These are phyloP conservation scores for Laodelphax striatellus DNA, from an alignment of 1,140 invertebrate genomes.

Conservation along the genomic window DNA sequence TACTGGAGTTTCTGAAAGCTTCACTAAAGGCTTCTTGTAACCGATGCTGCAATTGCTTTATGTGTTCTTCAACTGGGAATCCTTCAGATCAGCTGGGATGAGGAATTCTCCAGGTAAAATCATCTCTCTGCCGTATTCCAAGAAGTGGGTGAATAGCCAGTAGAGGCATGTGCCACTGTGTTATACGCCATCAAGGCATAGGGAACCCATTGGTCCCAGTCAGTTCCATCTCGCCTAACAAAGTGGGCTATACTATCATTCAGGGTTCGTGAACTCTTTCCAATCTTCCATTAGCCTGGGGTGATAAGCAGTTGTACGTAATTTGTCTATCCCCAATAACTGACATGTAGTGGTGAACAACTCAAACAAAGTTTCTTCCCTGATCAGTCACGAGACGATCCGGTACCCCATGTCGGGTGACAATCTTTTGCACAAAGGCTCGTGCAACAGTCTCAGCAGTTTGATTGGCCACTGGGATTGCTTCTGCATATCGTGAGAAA, in stretches of 20 bases:
- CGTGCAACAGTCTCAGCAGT: constrained; percentile 20
- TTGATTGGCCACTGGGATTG: constrained; percentile 21
- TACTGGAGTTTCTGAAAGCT: no score
- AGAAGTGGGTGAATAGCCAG: neutral
- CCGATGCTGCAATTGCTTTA: no score
- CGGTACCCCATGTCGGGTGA: constrained; percentile 22
- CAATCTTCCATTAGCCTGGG: neutral
- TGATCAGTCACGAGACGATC: constrained; percentile 17
- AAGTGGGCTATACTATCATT: neutral
- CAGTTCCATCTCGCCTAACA: neutral
- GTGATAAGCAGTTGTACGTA: constrained; percentile 2
- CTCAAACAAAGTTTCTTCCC: constrained; percentile 20
- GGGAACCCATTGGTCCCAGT: neutral
- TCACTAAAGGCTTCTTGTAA: no score
- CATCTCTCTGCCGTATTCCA: neutral
- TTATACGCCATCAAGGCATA: neutral
- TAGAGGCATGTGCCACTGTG: neutral
- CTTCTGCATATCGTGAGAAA: constrained; percentile 25
- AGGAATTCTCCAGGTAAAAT: neutral
- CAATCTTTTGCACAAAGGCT: constrained; percentile 19
- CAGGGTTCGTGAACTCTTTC: neutral
- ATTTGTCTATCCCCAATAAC: constrained; percentile 6
- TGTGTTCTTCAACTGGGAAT: no score
- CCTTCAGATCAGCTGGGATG: no score
- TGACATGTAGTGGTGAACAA: constrained; percentile 9